phyloP scores from a whole-genome alignment of 2,113 vertebrate genomes.

The Antechinus flavipes region DNA sequence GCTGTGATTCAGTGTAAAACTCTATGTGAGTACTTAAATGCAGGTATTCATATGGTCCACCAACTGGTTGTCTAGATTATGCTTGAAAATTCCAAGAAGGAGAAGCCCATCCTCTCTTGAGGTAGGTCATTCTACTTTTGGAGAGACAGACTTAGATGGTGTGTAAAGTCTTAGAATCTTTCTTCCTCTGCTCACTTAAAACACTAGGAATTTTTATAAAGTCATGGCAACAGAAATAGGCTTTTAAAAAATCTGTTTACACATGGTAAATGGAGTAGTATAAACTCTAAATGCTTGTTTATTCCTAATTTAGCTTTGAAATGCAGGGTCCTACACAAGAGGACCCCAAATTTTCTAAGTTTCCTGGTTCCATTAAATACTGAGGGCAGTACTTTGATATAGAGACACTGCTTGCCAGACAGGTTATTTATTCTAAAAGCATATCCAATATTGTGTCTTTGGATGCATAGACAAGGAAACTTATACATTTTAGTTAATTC shows the following conservation, averaged over 20 bases:
- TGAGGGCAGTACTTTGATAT: background rate
- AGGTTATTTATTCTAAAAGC: constrained; percentile 47
- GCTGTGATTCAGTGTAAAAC: background rate
- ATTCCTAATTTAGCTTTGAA: background rate
- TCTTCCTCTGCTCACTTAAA: background rate
- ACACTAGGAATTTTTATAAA: background rate
- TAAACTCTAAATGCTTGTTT: background rate
- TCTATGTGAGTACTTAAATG: background rate
- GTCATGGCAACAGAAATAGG: background rate
- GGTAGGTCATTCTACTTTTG: background rate
- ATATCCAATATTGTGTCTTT: constrained; percentile 22
- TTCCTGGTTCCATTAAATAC: constrained; percentile 2
- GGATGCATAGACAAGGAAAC: constrained; percentile 49
- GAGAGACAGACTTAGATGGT: background rate
- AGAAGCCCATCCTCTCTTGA: background rate
- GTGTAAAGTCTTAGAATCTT: background rate
- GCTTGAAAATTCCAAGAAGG: background rate
- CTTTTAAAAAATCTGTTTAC: background rate
- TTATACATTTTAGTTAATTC: constrained; percentile 65
- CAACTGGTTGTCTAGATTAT: background rate
- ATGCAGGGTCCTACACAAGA: background rate
- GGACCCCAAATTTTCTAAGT: background rate
- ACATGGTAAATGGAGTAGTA: background rate
- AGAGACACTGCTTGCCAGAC: background rate
- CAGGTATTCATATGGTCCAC: background rate